phyloP scores from a whole-genome alignment of 2,797 vertebrate species.

The Hoplostethus atlanticus region DNA sequence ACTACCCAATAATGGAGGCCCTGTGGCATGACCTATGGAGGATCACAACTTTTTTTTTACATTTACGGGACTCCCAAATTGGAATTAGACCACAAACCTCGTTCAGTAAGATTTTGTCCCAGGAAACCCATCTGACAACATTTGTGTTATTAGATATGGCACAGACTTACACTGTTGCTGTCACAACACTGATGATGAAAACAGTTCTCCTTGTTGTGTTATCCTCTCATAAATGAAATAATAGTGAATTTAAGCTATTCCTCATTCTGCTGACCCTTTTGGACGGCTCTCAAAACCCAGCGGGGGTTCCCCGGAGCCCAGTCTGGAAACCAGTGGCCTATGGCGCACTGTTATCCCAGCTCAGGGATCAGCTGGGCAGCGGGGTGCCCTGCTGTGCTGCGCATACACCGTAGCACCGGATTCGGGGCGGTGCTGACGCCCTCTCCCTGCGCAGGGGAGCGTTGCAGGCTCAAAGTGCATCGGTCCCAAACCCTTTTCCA shows the following conservation, averaged over 20 bases:
- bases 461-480: slow-evolving; percentile 73
- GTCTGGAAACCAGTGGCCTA: background rate
- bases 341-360: background rate
- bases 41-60: no score
- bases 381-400: background rate
- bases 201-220: no score
- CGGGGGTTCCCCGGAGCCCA: background rate
- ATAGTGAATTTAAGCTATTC: no score
- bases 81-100: no score
- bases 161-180: no score
- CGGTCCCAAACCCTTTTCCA: slow-evolving; percentile 45
- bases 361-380: background rate
- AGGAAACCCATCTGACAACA: no score
- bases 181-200: no score
- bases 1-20: background rate
- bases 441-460: slow-evolving; percentile 79
- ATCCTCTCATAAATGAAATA: no score
- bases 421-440: slow-evolving; percentile 72
- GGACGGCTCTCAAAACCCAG: slow-evolving; percentile 5
- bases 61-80: no score
- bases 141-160: no score
- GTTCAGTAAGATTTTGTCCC: no score
- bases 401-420: background rate
- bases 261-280: background rate
- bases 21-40: no score